Evolutionary conservation across 1,140 invertebrate species (phyloP).

Genomic region (Leptinotarsa lineolata): DNA sequence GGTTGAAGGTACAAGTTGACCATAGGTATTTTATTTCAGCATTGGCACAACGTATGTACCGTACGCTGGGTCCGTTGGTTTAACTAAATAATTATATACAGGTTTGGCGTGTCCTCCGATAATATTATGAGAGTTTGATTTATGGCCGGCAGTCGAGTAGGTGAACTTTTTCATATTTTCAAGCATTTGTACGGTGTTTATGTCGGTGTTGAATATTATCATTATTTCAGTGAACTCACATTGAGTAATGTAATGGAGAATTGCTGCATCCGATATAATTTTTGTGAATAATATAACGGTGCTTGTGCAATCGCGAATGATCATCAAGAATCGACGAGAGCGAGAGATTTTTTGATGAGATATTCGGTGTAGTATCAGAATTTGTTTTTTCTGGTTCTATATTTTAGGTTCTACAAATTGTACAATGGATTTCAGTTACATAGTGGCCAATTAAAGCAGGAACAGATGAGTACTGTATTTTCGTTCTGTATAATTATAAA

Average conservation of each 20-base stretch:
- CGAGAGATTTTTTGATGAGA: too few species aligned
- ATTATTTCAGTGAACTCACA: not conserved
- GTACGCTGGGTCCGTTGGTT: conserved; percentile 1
- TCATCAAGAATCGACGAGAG: not conserved
- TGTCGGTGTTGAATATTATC: not conserved
- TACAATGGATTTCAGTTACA: too few species aligned
- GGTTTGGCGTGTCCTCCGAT: not conserved
- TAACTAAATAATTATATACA: conserved; percentile 1
- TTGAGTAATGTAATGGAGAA: not conserved
- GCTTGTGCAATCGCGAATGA: not conserved
- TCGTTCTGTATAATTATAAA: too few species aligned
- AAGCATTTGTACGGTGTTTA: not conserved
- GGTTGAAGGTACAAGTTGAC: not conserved
- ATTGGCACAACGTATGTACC: not conserved
- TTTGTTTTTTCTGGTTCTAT: not conserved
- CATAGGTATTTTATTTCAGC: conserved; percentile 1
- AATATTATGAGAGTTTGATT: conserved; percentile 9
- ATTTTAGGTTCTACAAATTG: too few species aligned
- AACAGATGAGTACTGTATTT: too few species aligned
- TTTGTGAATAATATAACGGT: not conserved
- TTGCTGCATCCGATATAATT: not conserved
- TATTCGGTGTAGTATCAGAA: not conserved
- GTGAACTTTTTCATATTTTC: conserved; percentile 1
- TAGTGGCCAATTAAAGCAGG: too few species aligned
- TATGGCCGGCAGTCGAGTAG: not conserved